Percentiles rank a stretch among this genome's conserved stretches.
These are phyloP conservation scores for Sceliomorpha sp. DNA, from an alignment of 2,888 invertebrate species.

Conservation along the genomic window DNA sequence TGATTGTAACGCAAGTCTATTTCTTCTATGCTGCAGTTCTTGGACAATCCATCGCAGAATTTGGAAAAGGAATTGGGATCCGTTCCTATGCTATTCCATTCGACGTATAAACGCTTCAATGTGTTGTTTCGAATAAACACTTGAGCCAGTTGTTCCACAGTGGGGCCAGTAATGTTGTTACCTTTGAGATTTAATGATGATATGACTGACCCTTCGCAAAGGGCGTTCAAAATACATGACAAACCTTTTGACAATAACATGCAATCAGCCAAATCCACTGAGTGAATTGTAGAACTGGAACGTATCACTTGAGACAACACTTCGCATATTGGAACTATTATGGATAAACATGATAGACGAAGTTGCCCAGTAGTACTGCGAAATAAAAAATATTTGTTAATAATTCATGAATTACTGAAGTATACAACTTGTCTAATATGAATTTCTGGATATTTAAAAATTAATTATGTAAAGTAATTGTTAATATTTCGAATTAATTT, in stretches of 20 bases:
- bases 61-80: conserved; percentile 68
- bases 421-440: no score
- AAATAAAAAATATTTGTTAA: conserved; percentile 20
- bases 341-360: conserved; percentile 65
- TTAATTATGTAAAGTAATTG: no score
- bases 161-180: conserved; percentile 73
- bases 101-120: conserved; percentile 68
- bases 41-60: conserved; percentile 74
- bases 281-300: conserved; percentile 72
- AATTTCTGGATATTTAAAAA: no score
- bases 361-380: conserved; percentile 69
- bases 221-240: conserved; percentile 70
- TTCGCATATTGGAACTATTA: conserved; percentile 71
- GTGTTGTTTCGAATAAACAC: conserved; percentile 71
- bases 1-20: conserved; percentile 78
- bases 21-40: conserved; percentile 72
- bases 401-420: no score
- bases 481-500: no score
- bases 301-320: conserved; percentile 74
- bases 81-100: conserved; percentile 78
- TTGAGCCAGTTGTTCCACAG: conserved; percentile 73
- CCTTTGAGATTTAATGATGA: conserved; percentile 75
- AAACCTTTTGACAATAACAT: conserved; percentile 76
- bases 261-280: conserved; percentile 76
- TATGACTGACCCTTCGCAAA: conserved; percentile 73